Evolutionary conservation across 2,113 vertebrate genomes (phyloP).

Genomic region (Petroica traversi): DNA sequence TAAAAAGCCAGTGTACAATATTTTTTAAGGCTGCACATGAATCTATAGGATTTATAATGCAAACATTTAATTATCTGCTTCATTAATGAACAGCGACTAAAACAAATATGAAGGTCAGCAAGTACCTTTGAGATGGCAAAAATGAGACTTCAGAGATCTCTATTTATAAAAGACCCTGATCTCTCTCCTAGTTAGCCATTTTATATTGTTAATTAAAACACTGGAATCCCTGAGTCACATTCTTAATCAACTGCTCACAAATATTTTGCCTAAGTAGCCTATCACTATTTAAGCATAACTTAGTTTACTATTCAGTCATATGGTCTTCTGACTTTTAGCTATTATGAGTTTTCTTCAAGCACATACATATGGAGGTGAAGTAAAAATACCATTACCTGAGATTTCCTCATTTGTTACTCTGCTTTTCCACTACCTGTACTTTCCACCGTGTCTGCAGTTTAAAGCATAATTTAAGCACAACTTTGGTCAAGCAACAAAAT

Average conservation of each 20-base stretch:
- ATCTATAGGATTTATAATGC: background rate
- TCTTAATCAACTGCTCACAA: background rate
- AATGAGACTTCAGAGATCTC: background rate
- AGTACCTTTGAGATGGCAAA: background rate
- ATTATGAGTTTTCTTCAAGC: background rate
- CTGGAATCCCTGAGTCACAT: background rate
- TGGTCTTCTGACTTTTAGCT: background rate
- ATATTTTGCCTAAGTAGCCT: background rate
- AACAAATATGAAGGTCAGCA: background rate
- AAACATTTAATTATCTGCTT: background rate
- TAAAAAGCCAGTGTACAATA: background rate
- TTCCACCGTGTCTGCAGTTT: slow-evolving; percentile 7
- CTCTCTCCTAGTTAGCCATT: background rate
- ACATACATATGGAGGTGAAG: background rate
- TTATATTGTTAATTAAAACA: background rate
- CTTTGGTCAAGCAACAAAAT: background rate
- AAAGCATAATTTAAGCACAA: background rate
- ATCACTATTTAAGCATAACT: background rate
- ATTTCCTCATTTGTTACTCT: background rate
- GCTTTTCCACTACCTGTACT: slow-evolving; percentile 19
- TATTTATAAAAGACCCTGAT: background rate
- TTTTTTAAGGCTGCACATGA: background rate
- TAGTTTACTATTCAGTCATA: background rate
- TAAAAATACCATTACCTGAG: background rate
- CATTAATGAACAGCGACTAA: background rate